A percentile compares a stretch with the other conserved stretches of the same genome.
Evolutionary conservation across 2,113 vertebrate genomes (phyloP).

Genomic region (Electrona antarctica): DNA sequence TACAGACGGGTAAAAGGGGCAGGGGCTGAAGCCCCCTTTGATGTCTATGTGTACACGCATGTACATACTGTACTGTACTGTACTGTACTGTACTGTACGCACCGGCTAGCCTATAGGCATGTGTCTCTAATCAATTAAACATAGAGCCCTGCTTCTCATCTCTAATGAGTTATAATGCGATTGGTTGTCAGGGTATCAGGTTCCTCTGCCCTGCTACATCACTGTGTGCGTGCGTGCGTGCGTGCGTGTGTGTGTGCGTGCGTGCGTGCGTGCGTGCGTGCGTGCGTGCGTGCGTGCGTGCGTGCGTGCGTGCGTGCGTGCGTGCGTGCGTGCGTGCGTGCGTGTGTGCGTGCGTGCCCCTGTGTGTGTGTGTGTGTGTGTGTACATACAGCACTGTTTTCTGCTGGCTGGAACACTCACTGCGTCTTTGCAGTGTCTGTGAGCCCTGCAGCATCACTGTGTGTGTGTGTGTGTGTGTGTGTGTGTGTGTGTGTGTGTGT

Average conservation of each 20-base stretch:
- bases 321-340: too few species aligned
- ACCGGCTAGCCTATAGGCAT: constrained; percentile 11
- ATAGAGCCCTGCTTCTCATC: constrained; percentile 21
- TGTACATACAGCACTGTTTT: background rate
- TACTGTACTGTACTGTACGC: too few species aligned
- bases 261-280: constrained; percentile 1
- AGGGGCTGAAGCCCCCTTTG: too few species aligned
- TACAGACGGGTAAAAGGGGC: too few species aligned
- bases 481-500: too few species aligned
- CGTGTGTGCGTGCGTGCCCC: background rate
- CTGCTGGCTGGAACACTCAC: too few species aligned
- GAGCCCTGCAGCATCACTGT: background rate
- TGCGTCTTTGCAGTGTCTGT: too few species aligned
- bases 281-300: background rate
- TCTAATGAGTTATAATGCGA: constrained; percentile 37
- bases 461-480: too few species aligned
- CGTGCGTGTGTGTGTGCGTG: background rate
- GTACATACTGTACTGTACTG: too few species aligned
- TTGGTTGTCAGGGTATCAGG: constrained; percentile 9
- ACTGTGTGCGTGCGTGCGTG: too few species aligned
- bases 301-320: background rate
- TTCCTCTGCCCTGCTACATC: constrained; percentile 16
- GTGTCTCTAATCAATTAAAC: constrained; percentile 31
- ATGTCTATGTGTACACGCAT: too few species aligned
- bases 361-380: background rate